Percentiles rank a stretch among this genome's conserved stretches.
Conservation (phyloP, 2,113 vertebrate genomes). For the Microcebus ravelobensis region DNA sequence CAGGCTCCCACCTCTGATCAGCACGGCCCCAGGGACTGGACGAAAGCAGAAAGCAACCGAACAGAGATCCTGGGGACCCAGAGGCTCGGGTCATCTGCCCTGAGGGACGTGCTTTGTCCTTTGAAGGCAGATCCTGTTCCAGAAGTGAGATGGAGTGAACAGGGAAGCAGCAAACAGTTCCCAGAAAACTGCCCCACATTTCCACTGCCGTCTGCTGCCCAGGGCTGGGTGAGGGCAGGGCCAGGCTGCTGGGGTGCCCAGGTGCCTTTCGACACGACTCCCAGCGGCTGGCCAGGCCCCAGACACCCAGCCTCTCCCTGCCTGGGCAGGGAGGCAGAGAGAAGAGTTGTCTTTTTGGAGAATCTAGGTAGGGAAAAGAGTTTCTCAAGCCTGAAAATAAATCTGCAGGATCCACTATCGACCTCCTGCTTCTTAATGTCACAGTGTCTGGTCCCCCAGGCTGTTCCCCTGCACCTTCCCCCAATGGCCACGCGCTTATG, state of each 20-base stretch:
- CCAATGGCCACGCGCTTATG: no score
- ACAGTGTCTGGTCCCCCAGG: background rate
- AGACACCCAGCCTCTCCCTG: background rate
- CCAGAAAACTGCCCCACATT: background rate
- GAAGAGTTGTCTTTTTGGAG: background rate
- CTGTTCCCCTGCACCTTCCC: no score
- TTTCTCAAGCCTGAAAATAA: background rate
- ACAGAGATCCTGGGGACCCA: background rate
- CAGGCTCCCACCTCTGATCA: no score
- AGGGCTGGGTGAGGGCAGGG: background rate
- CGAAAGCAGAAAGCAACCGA: background rate
- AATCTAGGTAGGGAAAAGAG: background rate
- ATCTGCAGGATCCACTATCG: background rate
- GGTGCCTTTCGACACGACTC: background rate
- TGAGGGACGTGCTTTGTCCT: conserved; percentile 25
- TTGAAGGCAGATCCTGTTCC: conserved; percentile 46
- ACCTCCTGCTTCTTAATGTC: background rate
- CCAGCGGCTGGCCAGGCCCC: background rate
- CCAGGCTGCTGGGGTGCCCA: background rate
- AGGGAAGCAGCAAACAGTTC: background rate
- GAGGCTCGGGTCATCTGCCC: background rate
- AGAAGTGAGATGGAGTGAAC: background rate
- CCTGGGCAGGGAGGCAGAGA: background rate
- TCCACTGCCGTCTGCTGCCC: accelerated
- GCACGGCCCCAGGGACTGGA: background rate